phyloP scores from a whole-genome alignment of 2,113 vertebrate genomes.

The Trochalopteron elliotii region DNA sequence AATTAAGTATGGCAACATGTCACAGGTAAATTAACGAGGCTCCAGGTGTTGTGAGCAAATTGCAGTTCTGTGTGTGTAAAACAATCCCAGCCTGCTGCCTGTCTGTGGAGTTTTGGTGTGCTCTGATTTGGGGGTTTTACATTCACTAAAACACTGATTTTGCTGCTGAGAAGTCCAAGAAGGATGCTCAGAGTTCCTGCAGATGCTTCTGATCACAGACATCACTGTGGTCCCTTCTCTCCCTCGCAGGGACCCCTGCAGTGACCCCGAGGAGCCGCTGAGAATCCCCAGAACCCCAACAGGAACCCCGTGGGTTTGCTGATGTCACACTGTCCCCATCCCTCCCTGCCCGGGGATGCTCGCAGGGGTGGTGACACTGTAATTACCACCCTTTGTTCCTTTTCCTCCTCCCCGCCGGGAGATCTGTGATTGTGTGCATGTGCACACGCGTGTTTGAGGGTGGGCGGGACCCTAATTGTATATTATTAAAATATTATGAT shows the following conservation, averaged over 20 bases:
- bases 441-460: background rate
- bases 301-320: accelerated
- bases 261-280: background rate
- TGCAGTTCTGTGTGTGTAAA: background rate
- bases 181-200: accelerated
- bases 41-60: slow-evolving; percentile 64
- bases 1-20: slow-evolving; percentile 82
- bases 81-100: background rate
- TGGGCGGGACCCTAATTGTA: slow-evolving; percentile 50
- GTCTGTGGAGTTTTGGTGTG: background rate
- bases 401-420: background rate
- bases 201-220: accelerated
- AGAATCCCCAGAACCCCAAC: background rate
- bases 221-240: accelerated
- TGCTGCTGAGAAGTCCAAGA: accelerated
- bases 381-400: slow-evolving; percentile 10
- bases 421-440: background rate
- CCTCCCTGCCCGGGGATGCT: background rate
- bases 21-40: slow-evolving; percentile 79
- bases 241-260: background rate
- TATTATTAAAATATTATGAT: slow-evolving; percentile 71
- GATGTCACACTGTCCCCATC: background rate
- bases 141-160: accelerated
- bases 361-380: background rate
- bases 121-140: background rate